These are phyloP conservation scores for Nebria salina DNA, from an alignment of 2,888 invertebrate species.

Conservation along the genomic window DNA sequence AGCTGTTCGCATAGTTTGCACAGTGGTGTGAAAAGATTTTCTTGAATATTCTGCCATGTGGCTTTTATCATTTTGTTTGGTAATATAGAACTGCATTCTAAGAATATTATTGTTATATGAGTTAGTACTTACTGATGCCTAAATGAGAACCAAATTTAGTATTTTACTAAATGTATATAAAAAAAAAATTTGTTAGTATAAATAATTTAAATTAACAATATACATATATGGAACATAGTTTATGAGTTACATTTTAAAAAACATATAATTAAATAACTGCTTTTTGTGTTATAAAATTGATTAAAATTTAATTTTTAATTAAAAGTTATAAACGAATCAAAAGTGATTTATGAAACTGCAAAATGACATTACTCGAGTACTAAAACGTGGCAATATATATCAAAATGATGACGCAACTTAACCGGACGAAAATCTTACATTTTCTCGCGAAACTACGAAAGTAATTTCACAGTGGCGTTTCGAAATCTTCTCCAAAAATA, in stretches of 20 bases:
- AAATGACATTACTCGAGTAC: background rate
- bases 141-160: too few relatives aligned
- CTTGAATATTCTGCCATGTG: background rate
- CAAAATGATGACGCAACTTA: background rate
- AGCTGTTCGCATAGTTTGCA: background rate
- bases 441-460: background rate
- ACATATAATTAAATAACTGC: background rate
- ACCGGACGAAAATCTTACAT: background rate
- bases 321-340: background rate
- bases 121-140: too few relatives aligned
- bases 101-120: background rate
- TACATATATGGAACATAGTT: background rate
- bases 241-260: background rate
- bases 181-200: background rate
- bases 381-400: background rate
- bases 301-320: slow-evolving; percentile 1
- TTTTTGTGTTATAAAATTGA: background rate
- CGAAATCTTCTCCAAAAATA: background rate
- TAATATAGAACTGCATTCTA: background rate
- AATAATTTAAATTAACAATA: background rate
- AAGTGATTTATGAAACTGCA: background rate
- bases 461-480: background rate
- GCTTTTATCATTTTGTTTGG: background rate
- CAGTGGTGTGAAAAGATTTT: background rate
- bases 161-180: too few relatives aligned